Evolutionary conservation across 2,797 vertebrate species (phyloP).

Genomic region (Pipistrellus nathusii): DNA sequence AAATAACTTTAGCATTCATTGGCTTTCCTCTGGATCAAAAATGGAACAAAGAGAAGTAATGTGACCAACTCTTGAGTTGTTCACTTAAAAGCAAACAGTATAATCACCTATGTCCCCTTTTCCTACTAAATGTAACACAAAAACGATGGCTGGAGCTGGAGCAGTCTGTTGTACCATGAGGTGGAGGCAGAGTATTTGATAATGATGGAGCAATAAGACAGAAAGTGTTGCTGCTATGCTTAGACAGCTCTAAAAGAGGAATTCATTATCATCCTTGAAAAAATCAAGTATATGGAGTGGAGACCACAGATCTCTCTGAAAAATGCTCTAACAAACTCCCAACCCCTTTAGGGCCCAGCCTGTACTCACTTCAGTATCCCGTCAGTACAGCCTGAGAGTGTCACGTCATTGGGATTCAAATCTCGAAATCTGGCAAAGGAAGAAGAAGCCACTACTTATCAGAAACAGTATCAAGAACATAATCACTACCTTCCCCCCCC

Average conservation of each 20-base stretch:
- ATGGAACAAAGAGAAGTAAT: slow-evolving; percentile 15
- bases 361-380: slow-evolving; percentile 91
- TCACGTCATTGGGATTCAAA: slow-evolving; percentile 82
- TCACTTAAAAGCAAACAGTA: not conserved
- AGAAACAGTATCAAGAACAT: not conserved
- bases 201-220: not conserved
- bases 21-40: slow-evolving; percentile 5
- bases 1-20: not conserved
- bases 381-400: slow-evolving; percentile 90
- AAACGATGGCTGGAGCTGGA: not conserved
- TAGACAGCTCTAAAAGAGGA: not conserved
- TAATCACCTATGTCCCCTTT: not conserved
- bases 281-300: not conserved
- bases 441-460: not conserved
- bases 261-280: not conserved
- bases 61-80: not conserved
- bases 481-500: not conserved
- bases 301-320: not conserved
- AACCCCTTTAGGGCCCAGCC: not conserved
- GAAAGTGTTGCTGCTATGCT: not conserved
- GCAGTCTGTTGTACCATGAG: not conserved
- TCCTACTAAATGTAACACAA: not conserved
- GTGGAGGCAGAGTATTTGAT: not conserved
- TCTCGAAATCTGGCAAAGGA: slow-evolving; percentile 56
- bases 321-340: not conserved